These are phyloP conservation scores for Choristoneura fumiferana DNA, from an alignment of 1,140 invertebrate species.

Conservation along the genomic window DNA sequence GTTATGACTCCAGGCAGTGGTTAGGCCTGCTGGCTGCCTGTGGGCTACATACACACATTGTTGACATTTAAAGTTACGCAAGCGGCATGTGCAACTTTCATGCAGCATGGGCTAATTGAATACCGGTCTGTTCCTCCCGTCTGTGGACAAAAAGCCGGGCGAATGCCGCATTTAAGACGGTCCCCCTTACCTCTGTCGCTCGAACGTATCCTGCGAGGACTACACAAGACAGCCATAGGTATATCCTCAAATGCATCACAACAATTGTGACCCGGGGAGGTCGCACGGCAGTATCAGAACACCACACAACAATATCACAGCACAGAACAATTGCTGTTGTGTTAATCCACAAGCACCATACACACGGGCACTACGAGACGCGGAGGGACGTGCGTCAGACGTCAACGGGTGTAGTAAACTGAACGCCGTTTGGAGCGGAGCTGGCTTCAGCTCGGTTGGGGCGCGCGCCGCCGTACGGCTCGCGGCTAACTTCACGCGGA, in stretches of 20 bases:
- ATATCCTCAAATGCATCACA: constrained; percentile 79
- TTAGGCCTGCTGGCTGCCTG: background rate
- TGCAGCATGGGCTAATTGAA: constrained; percentile 38
- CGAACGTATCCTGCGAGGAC: constrained; percentile 77
- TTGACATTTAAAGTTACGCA: constrained; percentile 78
- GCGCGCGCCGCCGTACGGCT: constrained; percentile 44
- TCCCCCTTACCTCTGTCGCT: constrained; percentile 78
- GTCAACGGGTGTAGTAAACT: constrained; percentile 68
- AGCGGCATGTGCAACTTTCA: constrained; percentile 29
- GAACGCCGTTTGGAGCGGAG: constrained; percentile 63
- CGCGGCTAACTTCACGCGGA: constrained; percentile 59
- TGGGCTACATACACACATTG: constrained; percentile 29
- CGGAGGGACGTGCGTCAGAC: constrained; percentile 60
- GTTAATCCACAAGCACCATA: constrained; percentile 71
- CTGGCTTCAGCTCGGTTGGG: constrained; percentile 57
- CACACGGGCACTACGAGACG: constrained; percentile 59
- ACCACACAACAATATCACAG: constrained; percentile 62
- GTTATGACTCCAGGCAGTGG: too few relatives aligned
- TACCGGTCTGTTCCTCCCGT: constrained; percentile 32
- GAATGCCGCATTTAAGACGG: constrained; percentile 68
- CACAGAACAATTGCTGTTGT: constrained; percentile 72
- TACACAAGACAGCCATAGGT: constrained; percentile 78
- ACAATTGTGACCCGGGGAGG: constrained; percentile 52
- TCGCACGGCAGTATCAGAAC: constrained; percentile 58
- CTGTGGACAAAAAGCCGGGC: constrained; percentile 56